Percentiles rank a stretch among this genome's conserved stretches.
Evolutionary conservation across 2,113 vertebrate genomes (phyloP).

Genomic region (Festucalex cinctus): DNA sequence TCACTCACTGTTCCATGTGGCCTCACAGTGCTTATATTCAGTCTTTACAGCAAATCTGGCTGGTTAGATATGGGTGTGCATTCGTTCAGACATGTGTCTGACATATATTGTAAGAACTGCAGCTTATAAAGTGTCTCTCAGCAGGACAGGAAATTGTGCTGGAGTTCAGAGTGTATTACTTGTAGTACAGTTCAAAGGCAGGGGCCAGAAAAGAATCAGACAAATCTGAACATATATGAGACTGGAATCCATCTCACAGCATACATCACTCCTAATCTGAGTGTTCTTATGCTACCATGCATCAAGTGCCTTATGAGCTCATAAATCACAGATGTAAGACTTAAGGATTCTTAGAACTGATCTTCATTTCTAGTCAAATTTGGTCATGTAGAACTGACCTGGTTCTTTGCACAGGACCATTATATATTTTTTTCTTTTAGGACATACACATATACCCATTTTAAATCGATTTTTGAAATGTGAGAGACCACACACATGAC

Average conservation of each 20-base stretch:
- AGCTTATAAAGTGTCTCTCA: constrained; percentile 32
- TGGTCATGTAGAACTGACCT: constrained; percentile 9
- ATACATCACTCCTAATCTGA: constrained; percentile 34
- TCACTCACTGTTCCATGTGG: constrained; percentile 27
- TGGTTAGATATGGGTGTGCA: constrained; percentile 16
- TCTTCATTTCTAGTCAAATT: constrained; percentile 10
- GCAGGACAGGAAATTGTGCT: constrained; percentile 67
- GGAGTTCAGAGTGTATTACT: constrained; percentile 59
- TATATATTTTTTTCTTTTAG: neutral
- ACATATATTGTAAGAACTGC: constrained; percentile 24
- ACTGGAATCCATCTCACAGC: constrained; percentile 41
- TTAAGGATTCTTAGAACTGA: no score
- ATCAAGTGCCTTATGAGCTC: constrained; percentile 41
- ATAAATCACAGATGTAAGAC: constrained; percentile 41
- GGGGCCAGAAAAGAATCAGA: constrained; percentile 38
- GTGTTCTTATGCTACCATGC: constrained; percentile 21
- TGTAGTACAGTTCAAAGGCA: constrained; percentile 57
- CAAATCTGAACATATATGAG: constrained; percentile 61
- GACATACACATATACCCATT: neutral
- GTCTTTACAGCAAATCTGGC: constrained; percentile 21
- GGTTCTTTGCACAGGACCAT: neutral
- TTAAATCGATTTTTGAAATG: no score
- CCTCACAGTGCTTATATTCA: constrained; percentile 14
- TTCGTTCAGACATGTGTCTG: constrained; percentile 25
- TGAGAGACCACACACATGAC: no score